Percentiles rank a stretch among this genome's conserved stretches.
Conservation (phyloP, 2,888 invertebrate genomes). For the Diaprepes abbreviatus region DNA sequence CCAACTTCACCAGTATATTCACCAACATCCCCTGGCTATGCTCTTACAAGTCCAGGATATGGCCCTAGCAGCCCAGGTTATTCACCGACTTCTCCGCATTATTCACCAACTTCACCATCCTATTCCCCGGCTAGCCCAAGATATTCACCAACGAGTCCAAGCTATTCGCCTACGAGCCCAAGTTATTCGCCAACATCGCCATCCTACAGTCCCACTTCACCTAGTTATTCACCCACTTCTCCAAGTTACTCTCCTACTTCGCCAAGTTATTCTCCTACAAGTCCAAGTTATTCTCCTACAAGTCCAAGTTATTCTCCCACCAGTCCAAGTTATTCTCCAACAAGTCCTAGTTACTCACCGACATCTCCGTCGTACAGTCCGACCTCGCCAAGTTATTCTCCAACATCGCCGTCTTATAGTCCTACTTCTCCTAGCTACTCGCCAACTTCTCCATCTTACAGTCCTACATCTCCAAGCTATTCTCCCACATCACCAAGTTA, state of each 20-base stretch:
- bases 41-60: conserved; percentile 82
- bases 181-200: conserved; percentile 84
- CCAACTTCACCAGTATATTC: conserved; percentile 81
- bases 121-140: conserved; percentile 77
- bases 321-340: conserved; percentile 76
- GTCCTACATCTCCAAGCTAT: conserved; percentile 81
- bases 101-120: conserved; percentile 77
- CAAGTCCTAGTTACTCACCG: conserved; percentile 74
- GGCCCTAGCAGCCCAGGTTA: conserved; percentile 83
- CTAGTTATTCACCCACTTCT: conserved; percentile 78
- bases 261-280: conserved; percentile 77
- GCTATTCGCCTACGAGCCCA: conserved; percentile 83
- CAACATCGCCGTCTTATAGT: conserved; percentile 85
- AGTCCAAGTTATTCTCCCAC: conserved; percentile 80
- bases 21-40: conserved; percentile 77
- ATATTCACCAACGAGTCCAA: conserved; percentile 84
- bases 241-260: conserved; percentile 83
- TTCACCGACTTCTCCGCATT: conserved; percentile 84
- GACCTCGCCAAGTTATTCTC: conserved; percentile 84
- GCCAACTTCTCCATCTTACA: conserved; percentile 84
- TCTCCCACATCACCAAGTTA: conserved; percentile 78
- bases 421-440: conserved; percentile 85
- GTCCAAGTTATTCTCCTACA: conserved; percentile 80
- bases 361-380: conserved; percentile 78
- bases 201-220: conserved; percentile 87